phyloP scores from a whole-genome alignment of 1,140 invertebrate genomes.

The Plutomurus gul region DNA sequence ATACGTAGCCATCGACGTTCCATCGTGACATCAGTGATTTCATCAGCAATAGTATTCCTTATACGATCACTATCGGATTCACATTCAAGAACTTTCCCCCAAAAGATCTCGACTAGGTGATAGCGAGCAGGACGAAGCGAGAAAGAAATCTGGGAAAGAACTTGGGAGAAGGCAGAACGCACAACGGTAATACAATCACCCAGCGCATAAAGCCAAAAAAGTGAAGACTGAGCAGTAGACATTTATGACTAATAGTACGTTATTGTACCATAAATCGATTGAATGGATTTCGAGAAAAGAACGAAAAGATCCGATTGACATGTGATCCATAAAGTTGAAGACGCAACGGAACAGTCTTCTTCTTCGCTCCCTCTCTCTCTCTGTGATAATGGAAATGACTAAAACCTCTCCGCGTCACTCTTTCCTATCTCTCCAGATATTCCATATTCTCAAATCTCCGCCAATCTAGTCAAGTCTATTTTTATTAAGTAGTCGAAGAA shows the following conservation, averaged over 20 bases:
- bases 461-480: background rate
- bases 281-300: background rate
- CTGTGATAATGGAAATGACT: conserved; percentile 10
- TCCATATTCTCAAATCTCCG: background rate
- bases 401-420: background rate
- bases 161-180: background rate
- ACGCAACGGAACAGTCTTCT: background rate
- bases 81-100: no score
- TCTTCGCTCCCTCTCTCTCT: no score
- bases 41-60: no score
- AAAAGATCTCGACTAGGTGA: no score
- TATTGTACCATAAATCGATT: conserved; percentile 19
- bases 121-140: no score
- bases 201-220: background rate
- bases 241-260: conserved; percentile 10
- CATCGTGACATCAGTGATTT: no score
- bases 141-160: background rate
- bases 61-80: no score
- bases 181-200: background rate
- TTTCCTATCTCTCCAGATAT: background rate
- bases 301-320: conserved; percentile 15
- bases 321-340: conserved; percentile 24
- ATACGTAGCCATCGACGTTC: no score
- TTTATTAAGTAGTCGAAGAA: background rate
- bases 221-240: background rate